A percentile compares a stretch with the other conserved stretches of the same genome.
phyloP scores from a whole-genome alignment of 2,113 vertebrate genomes.

The Motacilla alba region DNA sequence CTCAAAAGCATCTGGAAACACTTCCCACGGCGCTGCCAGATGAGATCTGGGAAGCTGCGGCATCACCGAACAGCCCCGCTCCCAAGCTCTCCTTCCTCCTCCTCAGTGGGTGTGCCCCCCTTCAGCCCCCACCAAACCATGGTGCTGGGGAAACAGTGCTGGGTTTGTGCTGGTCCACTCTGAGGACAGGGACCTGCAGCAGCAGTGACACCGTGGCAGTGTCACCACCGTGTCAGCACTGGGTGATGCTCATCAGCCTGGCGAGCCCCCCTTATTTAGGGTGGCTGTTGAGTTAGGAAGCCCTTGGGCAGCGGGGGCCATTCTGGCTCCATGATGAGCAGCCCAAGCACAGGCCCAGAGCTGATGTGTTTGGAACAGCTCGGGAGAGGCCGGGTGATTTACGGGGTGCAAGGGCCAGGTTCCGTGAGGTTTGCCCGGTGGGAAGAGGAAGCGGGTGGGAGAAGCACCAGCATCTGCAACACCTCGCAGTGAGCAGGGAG shows the following conservation, averaged over 20 bases:
- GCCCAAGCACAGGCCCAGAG: not conserved
- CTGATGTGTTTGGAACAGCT: not conserved
- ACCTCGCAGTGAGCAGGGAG: not conserved
- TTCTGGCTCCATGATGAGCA: not conserved
- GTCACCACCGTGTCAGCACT: accelerated
- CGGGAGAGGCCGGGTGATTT: not conserved
- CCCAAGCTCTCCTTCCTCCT: not conserved
- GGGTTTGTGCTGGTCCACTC: not conserved
- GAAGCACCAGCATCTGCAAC: not conserved
- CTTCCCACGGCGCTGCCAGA: not conserved
- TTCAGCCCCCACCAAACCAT: not conserved
- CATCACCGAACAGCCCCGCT: accelerated
- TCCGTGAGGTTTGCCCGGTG: not conserved
- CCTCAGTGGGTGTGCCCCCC: not conserved
- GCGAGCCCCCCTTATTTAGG: not conserved
- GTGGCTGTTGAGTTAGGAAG: not conserved
- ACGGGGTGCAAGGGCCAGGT: not conserved
- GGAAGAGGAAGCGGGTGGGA: constrained; percentile 13
- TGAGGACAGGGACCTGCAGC: not conserved
- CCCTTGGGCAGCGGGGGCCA: too few species aligned
- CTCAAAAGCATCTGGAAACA: constrained; percentile 33
- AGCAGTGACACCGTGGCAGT: not conserved
- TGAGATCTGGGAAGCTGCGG: accelerated
- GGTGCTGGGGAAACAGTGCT: not conserved
- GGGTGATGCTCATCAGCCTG: not conserved